Base-by-base conservation (phyloP, 2,797 vertebrate genomes). In the Staurois parvus region DNA sequence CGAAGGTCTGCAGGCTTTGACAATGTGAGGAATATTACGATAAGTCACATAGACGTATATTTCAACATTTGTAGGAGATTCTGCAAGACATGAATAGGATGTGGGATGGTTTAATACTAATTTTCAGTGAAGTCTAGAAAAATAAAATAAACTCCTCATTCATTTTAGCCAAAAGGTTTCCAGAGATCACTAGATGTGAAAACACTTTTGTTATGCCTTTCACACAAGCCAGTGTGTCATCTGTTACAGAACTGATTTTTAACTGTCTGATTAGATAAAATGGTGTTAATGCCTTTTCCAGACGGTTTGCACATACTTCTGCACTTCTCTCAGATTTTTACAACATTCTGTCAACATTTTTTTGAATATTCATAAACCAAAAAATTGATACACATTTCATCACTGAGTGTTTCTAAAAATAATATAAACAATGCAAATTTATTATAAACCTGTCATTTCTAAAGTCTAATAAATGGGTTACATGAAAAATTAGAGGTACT, bases 191-290 rank as follows among this genome's bases (percentile, higher is more conserved):
- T 84, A 68, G 37, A 59, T 68, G 68, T 68, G 72, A 42, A 79
- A 86, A 82, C 64, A 52, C 34, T 77, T 78, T 75, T 74, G 66
- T 78, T 83, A 79, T 79, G 76, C 59, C 72, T 87, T 87, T 87
- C 80, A 87, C 85, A 79, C 81, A 68, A 68, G 66, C 74, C 85
- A 83, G 87, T 78, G 85, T 87, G 88, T 85, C 88, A 90, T 91
- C 89, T 90, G 89, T 88, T 88, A 81, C 86, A 87, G 88, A 85
- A 81, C 88, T 86, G 84, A 88, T 87, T 86, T 86, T 56, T 70
- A 89, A 89, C 89, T 87, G 89, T 89, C 88, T 89, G 85, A 91
- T 91, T 89, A 89, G 89, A 87, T 91, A 89, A 90, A 87, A 90
- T 86, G 89, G 45, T 80, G 79, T 62, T 89, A 90, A 86, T 89